phyloP scores from a whole-genome alignment of 2,797 vertebrate species.

The Sorex maritimensis region DNA sequence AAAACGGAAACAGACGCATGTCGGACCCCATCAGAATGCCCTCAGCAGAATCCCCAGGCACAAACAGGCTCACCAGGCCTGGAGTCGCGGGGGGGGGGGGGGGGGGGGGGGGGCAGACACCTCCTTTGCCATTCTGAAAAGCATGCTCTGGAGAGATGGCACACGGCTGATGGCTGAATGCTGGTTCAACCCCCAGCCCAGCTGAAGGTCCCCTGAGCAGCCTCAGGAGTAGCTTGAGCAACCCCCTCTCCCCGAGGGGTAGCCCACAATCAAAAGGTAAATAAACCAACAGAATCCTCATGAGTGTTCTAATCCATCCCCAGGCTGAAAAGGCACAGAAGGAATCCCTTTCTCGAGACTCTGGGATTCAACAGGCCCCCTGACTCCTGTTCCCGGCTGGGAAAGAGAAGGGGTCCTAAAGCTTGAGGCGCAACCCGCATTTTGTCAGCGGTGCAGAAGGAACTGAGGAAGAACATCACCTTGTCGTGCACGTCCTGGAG shows the following conservation, averaged over 20 bases:
- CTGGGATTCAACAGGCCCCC: not conserved
- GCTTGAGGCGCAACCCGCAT: not conserved
- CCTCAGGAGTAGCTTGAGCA: too few species aligned
- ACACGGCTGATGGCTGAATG: too few species aligned
- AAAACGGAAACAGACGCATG: not conserved
- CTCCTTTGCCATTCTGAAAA: constrained; percentile 5
- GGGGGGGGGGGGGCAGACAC: not conserved
- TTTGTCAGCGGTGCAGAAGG: not conserved
- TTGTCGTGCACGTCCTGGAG: constrained; percentile 98
- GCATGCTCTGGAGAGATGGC: not conserved
- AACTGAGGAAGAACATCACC: constrained; percentile 88
- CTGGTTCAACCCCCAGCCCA: too few species aligned
- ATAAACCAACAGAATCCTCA: too few species aligned
- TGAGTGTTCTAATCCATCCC: not conserved
- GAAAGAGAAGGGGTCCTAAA: not conserved
- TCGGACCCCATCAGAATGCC: constrained; percentile 2
- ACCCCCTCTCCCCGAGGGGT: too few species aligned
- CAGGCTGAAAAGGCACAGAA: not conserved
- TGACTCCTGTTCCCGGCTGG: constrained; percentile 6
- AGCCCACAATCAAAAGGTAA: too few species aligned
- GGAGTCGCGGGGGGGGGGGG: not conserved
- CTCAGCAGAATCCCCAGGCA: not conserved
- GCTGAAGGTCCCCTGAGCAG: too few species aligned
- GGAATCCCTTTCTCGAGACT: not conserved
- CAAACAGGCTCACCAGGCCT: not conserved